Evolutionary conservation across 2,797 vertebrate species (phyloP), one percentile per base, ranked within the genome.

Genomic region (Tachyglossus aculeatus): DNA sequence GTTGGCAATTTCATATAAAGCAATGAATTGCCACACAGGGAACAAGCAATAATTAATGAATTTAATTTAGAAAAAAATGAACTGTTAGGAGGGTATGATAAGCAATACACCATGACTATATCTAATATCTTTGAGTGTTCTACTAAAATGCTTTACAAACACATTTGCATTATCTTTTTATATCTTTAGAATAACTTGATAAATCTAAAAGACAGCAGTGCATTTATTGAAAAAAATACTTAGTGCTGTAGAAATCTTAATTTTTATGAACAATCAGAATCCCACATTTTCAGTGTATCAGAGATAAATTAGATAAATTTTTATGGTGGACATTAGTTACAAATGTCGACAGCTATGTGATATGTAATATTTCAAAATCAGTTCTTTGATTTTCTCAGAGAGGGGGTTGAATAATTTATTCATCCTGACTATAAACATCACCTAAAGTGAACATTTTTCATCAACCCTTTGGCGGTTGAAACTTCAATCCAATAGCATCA

Each of bases 21-120:
- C 32, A 56, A 61, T 36, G 57, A 66, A 63, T 36, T 63, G 52
- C 55, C 47, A 55, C 53, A 45, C 52, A 65, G 54, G 61, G 72
- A 50, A 44, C 2, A 1, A 24, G 16, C 13, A 32, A 6, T 8
- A 62, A 62, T 13, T 56, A 66, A 80, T 66, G 55, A 43, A 24
- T 85, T 86, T 71, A 78, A 81, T 78, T 77, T 61, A 9, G 1
- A 43, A 51, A 66, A 57, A 1, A 71, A 68, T 69, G 59, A 60
- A 48, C 50, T 57, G 31, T 53, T 54, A 44, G 32, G 39, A 4
- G 63, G 55, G 72, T 2, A 18, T 44, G 43, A 58, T 52, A 67
- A 79, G 39, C 61, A 60, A 24, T 0, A 3, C 25, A 22, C 40
- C 45, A 7, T 8, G 32, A 37, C 61, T 77, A 63, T 24, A 60